phyloP scores from a whole-genome alignment of 2,888 invertebrate species.

The Helobdella robusta region DNA sequence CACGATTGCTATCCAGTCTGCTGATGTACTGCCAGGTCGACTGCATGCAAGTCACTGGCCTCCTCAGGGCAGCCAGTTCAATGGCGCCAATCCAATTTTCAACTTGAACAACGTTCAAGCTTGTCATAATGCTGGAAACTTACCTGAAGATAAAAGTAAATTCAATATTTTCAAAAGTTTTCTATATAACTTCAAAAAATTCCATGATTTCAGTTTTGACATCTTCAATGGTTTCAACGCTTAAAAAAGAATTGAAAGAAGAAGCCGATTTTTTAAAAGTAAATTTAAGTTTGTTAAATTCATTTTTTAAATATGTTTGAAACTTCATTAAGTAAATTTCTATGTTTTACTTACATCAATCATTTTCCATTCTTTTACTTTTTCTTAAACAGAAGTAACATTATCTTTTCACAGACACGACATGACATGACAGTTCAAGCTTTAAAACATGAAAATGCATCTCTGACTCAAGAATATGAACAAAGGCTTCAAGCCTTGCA shows the following conservation, averaged over 20 bases:
- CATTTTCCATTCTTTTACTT: neutral
- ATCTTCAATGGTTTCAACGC: too few relatives aligned
- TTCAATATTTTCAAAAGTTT: too few relatives aligned
- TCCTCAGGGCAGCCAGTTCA: too few relatives aligned
- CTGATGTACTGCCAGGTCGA: conserved; percentile 51
- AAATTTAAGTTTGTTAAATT: conserved; percentile 12
- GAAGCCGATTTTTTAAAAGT: conserved; percentile 48
- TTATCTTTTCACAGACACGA: conserved; percentile 25
- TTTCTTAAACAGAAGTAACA: neutral
- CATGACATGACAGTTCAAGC: conserved; percentile 25
- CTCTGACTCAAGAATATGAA: conserved; percentile 42
- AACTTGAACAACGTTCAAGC: too few relatives aligned
- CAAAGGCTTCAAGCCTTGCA: conserved; percentile 51
- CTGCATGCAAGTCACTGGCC: neutral
- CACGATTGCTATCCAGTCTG: conserved; percentile 60
- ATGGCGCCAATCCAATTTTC: too few relatives aligned
- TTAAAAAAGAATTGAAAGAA: conserved; percentile 51
- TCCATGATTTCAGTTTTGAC: too few relatives aligned
- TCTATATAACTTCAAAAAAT: too few relatives aligned
- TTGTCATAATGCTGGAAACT: too few relatives aligned
- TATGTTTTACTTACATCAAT: neutral
- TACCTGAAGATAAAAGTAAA: too few relatives aligned
- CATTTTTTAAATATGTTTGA: neutral
- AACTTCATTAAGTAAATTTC: neutral
- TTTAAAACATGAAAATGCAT: neutral